phyloP scores from a whole-genome alignment of 2,113 vertebrate genomes.

The Noturus placidus region DNA sequence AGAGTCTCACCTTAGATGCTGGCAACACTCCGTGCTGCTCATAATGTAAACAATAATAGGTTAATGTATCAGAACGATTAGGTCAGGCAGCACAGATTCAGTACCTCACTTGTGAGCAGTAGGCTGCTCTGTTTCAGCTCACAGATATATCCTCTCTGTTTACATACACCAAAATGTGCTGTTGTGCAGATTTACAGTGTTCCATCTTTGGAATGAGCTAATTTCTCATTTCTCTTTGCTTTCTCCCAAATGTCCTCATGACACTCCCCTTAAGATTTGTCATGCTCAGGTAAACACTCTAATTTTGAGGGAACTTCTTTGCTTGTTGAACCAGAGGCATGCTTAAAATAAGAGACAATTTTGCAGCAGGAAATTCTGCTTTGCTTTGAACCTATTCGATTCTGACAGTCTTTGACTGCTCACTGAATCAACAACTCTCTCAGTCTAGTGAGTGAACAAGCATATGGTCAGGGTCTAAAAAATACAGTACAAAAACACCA shows the following conservation, averaged over 20 bases:
- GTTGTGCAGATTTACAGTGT: too few species aligned
- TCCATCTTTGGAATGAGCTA: too few species aligned
- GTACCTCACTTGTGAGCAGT: conserved; percentile 7
- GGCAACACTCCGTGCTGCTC: not conserved
- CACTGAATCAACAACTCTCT: conserved; percentile 32
- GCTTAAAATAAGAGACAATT: conserved; percentile 3
- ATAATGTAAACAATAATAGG: not conserved
- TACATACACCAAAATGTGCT: too few species aligned
- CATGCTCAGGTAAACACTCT: not conserved
- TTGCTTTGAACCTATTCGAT: conserved; percentile 27
- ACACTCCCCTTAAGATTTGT: too few species aligned
- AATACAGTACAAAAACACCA: not conserved
- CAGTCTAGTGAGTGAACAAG: conserved; percentile 18
- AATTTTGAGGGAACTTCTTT: conserved; percentile 39
- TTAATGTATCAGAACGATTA: not conserved
- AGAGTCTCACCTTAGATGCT: not conserved
- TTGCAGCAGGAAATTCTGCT: conserved; percentile 21
- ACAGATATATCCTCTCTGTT: too few species aligned
- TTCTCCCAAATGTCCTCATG: too few species aligned
- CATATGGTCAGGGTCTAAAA: not conserved
- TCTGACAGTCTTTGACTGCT: conserved; percentile 47
- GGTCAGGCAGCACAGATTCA: not conserved
- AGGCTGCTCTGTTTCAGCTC: conserved; percentile 21
- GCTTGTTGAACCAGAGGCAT: conserved; percentile 24
- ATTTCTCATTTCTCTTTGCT: too few species aligned